Evolutionary conservation across 2,797 vertebrate species (phyloP).

Genomic region (Poliocrania exsul): DNA sequence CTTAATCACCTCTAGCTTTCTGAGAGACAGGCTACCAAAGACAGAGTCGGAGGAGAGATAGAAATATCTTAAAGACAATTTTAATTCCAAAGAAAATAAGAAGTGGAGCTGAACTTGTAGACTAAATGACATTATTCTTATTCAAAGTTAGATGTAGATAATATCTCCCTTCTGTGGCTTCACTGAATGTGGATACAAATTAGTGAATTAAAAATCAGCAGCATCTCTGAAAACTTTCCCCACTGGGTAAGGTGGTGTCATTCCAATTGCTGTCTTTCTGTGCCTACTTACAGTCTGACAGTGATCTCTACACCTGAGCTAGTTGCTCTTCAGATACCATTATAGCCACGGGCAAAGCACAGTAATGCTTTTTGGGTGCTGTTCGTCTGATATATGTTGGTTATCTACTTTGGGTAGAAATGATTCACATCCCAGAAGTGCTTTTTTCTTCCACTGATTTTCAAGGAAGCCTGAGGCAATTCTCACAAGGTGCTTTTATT

Average conservation of each 20-base stretch:
- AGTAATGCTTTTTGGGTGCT: not conserved
- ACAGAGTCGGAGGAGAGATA: not conserved
- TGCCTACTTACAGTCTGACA: not conserved
- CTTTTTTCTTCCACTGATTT: not conserved
- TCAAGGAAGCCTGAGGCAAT: not conserved
- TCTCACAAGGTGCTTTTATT: not conserved
- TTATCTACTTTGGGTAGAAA: not conserved
- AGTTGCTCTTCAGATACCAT: not conserved
- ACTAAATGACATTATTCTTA: not conserved
- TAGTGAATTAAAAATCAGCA: not conserved
- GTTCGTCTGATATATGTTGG: not conserved
- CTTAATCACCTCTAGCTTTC: not conserved
- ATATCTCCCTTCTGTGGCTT: not conserved
- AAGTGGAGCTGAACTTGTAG: not conserved
- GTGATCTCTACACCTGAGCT: not conserved
- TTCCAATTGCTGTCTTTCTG: not conserved
- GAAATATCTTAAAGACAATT: not conserved
- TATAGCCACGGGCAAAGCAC: not conserved
- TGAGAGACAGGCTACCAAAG: not conserved
- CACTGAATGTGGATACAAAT: not conserved
- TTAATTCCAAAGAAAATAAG: not conserved
- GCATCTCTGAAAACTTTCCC: not conserved
- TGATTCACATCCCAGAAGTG: not conserved
- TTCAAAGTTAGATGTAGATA: not conserved
- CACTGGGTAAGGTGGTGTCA: accelerated